Conservation (phyloP, 2,797 vertebrate genomes). For the Fundulus diaphanus region DNA sequence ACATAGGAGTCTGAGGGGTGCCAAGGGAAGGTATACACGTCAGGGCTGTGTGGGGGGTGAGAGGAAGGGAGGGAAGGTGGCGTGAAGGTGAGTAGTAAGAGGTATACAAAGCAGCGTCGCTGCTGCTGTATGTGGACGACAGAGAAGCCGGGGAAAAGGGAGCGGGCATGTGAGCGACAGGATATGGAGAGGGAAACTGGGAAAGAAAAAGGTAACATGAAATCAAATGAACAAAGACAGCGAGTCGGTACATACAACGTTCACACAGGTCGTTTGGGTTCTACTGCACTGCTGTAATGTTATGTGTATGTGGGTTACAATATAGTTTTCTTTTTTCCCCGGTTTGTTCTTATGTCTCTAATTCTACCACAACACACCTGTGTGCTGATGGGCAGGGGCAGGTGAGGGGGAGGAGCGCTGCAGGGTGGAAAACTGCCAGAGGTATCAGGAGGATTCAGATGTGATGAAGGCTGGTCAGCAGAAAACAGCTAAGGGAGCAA, state of each 20-base stretch:
- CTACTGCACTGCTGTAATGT: conserved; percentile 17
- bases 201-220: conserved; percentile 75
- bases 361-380: conserved; percentile 64
- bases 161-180: conserved; percentile 84
- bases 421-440: conserved; percentile 53
- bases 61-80: conserved; percentile 76
- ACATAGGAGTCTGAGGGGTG: conserved; percentile 71
- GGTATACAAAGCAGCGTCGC: conserved; percentile 78
- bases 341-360: conserved; percentile 10
- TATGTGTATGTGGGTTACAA: conserved; percentile 14
- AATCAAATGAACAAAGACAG: conserved; percentile 68
- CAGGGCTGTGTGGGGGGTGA: conserved; percentile 52
- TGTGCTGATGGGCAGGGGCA: conserved; percentile 76
- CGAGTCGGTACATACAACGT: conserved; percentile 60
- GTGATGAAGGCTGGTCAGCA: conserved; percentile 55
- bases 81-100: conserved; percentile 85
- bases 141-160: conserved; percentile 70
- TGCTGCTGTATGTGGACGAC: conserved; percentile 79
- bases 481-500: conserved; percentile 50
- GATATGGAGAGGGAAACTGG: conserved; percentile 89
- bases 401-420: conserved; percentile 60
- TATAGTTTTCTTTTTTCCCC: conserved; percentile 1
- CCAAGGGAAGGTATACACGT: conserved; percentile 53
- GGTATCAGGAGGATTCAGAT: conserved; percentile 65
- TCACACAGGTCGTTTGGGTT: conserved; percentile 73